Evolutionary conservation across 2,113 vertebrate species (phyloP), one percentile per base, ranked within the genome.

Genomic region (Hyperopisus bebe): DNA sequence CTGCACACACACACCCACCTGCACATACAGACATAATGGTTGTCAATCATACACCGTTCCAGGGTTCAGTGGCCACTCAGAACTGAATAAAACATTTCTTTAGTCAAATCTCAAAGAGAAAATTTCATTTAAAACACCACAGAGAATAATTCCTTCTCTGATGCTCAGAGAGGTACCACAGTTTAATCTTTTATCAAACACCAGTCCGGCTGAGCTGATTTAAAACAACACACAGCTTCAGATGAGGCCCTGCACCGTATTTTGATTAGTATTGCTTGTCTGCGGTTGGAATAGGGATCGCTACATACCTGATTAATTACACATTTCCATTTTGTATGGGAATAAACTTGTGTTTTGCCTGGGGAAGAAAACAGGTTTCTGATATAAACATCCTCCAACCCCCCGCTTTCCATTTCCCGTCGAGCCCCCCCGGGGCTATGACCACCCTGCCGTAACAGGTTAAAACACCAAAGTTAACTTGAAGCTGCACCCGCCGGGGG

Each of bases 111-210:
- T 80, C 74, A 80, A 80, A 80, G 74, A 80, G 74, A 80, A 80
- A 80, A 42, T 80, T 80, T 80, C 74, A 80, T 80, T 80, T 80
- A 39, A 80, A 80, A 80, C 31, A 80, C 74, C 35, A 80, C 74
- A 80, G 35, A 70, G n/a, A 70, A 70, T 70, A 70, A 27, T 70
- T 70, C 27, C 62, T 31, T 70, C n/a, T 39, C 13, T 80, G 74
- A 42, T 70, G n/a, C 86, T 92, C 88, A 48, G 89, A 92, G 89
- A 93, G 91, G 93, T 90, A 88, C 84, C 91, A 94, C 91, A 80
- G 74, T 80, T 82, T 82, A 42, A 82, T 82, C 35, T 3, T 27
- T 17, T 17, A 80, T 80, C 74, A 80, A 80, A 80, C n/a, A 39
- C 35, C 27, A 80, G 31, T 80, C 27, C 35, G 10, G 39, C 19